Evolutionary conservation across 2,888 invertebrate species (phyloP).

Genomic region (Flexamia atlantica): DNA sequence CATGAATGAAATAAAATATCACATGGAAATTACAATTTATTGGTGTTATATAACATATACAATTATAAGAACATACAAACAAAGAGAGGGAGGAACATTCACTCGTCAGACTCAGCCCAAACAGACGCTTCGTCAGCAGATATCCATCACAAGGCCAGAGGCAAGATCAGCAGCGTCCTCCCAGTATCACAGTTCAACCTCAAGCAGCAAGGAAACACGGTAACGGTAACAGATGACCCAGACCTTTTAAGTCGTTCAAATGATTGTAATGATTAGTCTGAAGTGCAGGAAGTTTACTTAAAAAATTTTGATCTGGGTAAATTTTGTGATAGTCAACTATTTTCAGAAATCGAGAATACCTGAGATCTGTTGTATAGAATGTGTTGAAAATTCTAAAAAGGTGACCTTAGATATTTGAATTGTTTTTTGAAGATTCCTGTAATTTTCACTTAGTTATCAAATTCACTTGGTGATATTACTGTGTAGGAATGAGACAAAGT

Average conservation of each 20-base stretch:
- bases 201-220: not conserved
- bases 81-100: conserved; percentile 41
- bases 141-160: not conserved
- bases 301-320: no score
- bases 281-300: no score
- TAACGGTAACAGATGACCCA: no score
- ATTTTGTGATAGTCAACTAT: no score
- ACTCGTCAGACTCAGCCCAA: conserved; percentile 35
- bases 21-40: conserved; percentile 47
- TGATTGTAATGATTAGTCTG: no score
- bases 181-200: not conserved
- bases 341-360: no score
- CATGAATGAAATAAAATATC: not conserved
- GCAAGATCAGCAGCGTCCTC: conserved; percentile 3
- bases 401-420: not conserved
- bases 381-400: not conserved
- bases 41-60: conserved; percentile 51
- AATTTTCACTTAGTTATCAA: no score
- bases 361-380: not conserved
- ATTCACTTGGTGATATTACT: no score
- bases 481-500: no score
- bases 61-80: conserved; percentile 52
- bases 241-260: no score
- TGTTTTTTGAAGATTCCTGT: no score
- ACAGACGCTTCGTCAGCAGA: conserved; percentile 54